Base-by-base conservation (phyloP, 2,888 invertebrate species). In the Merodon equestris region DNA sequence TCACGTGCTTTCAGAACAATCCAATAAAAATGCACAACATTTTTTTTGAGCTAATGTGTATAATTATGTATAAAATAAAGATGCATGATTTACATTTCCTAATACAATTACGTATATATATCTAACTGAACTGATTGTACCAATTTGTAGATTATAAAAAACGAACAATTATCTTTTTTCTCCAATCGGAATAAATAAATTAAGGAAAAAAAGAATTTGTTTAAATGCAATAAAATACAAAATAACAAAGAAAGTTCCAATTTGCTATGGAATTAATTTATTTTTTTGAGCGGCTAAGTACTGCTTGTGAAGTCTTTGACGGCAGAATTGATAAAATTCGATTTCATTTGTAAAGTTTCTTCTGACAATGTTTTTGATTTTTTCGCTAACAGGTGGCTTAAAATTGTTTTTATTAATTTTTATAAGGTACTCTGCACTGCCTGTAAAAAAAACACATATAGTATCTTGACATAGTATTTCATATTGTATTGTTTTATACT, bases 281-380 rank as follows among this genome's bases (percentile, higher is more conserved):
- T 86, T 85, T 70, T 84, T 83, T 85, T 93, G 91, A 0, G 95
- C 90, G 0, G 96, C 96, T 71, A 93, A 89, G 74, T 94, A 91
- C 85, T 97, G 96, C 86, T 93, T 91, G 85, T 96, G 93, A 14
- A 97, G 90, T 84, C 96, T 90, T 86, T 96, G 96, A 83, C 93
- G 93, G 87, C 96, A 96, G 87, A 96, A 97, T 85, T 96, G 94
- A 88, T 96, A 97, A 89, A 97, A 96, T 85, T 97, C 96, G 10
- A 96, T 95, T 89, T 97, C 97, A 66, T 94, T 91, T 0, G 96
- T 96, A 87, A 97, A 96, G 89, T 97, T 96, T 42, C 91, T 92
- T 82, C 96, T 91, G 4, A 97, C 95, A 58, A 96, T 93, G 54
- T 96, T 93, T 87, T 96, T 96, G 1, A 96, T 93, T 83, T 93